Conservation (phyloP, 1,140 invertebrate genomes). For the Apis cerana region DNA sequence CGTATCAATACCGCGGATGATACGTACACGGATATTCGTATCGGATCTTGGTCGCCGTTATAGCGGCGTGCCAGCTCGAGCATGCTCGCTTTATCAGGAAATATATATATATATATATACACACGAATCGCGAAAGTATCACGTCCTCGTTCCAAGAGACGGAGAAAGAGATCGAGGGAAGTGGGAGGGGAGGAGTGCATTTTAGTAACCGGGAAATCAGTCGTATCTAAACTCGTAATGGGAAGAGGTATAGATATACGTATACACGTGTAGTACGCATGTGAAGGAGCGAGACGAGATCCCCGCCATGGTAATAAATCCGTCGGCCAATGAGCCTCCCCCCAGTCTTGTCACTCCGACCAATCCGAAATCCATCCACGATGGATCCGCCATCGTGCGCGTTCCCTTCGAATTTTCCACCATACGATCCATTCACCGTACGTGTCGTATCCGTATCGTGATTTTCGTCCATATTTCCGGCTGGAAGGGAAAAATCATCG, state of each 20-base stretch:
- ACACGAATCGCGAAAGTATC: not conserved
- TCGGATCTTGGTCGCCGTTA: not conserved
- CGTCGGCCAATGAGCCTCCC: constrained; percentile 16
- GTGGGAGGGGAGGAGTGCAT: not conserved
- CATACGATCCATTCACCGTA: constrained; percentile 7
- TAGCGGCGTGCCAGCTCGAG: not conserved
- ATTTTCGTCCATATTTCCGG: constrained; percentile 18
- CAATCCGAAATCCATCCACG: not conserved
- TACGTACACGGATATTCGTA: not conserved
- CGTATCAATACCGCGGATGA: not conserved
- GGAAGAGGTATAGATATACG: constrained; percentile 17
- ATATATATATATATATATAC: not conserved
- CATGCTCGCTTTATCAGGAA: not conserved
- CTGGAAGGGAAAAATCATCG: constrained; percentile 11
- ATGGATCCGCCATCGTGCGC: no score
- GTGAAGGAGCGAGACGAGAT: constrained; percentile 29
- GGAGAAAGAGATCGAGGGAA: no score
- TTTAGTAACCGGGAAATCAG: constrained; percentile 37
- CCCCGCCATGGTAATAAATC: constrained; percentile 30
- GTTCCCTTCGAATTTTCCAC: constrained; percentile 9
- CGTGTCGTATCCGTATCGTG: not conserved
- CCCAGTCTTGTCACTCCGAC: not conserved
- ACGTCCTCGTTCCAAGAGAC: not conserved
- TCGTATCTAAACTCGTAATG: constrained; percentile 41
- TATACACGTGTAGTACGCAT: not conserved